A percentile compares a stretch with the other conserved stretches of the same genome.
These are phyloP conservation scores for Phthorimaea operculella DNA, from an alignment of 1,140 invertebrate genomes.

Conservation along the genomic window DNA sequence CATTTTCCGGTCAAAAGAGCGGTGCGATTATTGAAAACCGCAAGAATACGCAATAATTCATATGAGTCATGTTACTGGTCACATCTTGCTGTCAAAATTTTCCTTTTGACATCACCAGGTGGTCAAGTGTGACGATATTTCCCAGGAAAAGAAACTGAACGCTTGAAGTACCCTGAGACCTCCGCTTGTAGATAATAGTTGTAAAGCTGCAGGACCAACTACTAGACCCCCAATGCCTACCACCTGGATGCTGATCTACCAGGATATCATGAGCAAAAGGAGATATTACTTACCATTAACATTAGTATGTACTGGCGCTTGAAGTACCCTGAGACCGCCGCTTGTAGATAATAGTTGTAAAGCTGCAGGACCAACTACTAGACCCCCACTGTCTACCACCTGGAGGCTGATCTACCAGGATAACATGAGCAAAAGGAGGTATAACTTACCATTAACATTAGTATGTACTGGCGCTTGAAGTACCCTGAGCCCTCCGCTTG, in stretches of 20 bases:
- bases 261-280: no score
- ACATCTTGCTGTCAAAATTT: no score
- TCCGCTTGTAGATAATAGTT: conserved; percentile 47
- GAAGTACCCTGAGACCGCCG: conserved; percentile 53
- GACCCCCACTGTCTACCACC: conserved; percentile 52
- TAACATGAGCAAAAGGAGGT: no score
- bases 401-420: conserved; percentile 16
- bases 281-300: no score
- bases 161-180: conserved; percentile 39
- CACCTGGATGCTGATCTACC: conserved; percentile 33
- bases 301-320: conserved; percentile 21
- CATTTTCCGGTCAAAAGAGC: no score
- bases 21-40: no score
- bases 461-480: conserved; percentile 34
- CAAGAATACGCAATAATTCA: no score
- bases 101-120: no score
- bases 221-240: conserved; percentile 52
- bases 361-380: conserved; percentile 50
- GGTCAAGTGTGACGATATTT: no score
- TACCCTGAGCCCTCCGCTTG: conserved; percentile 49
- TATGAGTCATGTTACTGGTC: no score
- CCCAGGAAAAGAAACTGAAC: no score
- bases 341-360: conserved; percentile 51
- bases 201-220: conserved; percentile 47
- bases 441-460: no score